phyloP scores from a whole-genome alignment of 2,113 vertebrate species.

The Cryptomyrus ogoouensis region DNA sequence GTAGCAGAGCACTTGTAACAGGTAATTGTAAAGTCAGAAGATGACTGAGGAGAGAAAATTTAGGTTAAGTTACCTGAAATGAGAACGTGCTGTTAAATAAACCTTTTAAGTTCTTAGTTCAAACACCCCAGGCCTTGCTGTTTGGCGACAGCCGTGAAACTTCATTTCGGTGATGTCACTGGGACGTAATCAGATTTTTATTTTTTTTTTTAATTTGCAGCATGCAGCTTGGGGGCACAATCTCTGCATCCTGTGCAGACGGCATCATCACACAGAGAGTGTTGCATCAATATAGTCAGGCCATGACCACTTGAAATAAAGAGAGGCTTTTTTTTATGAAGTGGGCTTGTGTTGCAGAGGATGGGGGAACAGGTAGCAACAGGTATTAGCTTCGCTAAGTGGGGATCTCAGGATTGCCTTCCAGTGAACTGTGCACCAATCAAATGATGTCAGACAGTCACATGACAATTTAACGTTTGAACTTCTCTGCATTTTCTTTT shows the following conservation, averaged over 20 bases:
- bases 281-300: neutral
- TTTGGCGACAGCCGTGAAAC: constrained; percentile 51
- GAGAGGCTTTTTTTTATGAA: neutral
- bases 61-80: constrained; percentile 69
- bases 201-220: constrained; percentile 37
- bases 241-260: constrained; percentile 52
- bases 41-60: constrained; percentile 48
- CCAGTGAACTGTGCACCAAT: constrained; percentile 35
- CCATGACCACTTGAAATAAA: neutral
- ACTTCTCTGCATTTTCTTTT: neutral
- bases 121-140: constrained; percentile 32
- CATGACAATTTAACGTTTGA: neutral
- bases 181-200: constrained; percentile 59
- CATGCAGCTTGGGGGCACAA: constrained; percentile 49
- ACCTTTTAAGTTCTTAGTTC: constrained; percentile 58
- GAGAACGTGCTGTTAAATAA: constrained; percentile 61
- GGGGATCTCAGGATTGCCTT: constrained; percentile 24
- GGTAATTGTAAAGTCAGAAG: constrained; percentile 50
- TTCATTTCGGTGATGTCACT: constrained; percentile 60
- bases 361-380: constrained; percentile 30
- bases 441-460: constrained; percentile 1
- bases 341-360: too few species aligned
- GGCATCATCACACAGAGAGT: neutral
- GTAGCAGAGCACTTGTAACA: constrained; percentile 55
- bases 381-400: constrained; percentile 30